Evolutionary conservation across 2,888 invertebrate genomes (phyloP), one percentile per base, ranked within the genome.

Genomic region (Agrochola lota): DNA sequence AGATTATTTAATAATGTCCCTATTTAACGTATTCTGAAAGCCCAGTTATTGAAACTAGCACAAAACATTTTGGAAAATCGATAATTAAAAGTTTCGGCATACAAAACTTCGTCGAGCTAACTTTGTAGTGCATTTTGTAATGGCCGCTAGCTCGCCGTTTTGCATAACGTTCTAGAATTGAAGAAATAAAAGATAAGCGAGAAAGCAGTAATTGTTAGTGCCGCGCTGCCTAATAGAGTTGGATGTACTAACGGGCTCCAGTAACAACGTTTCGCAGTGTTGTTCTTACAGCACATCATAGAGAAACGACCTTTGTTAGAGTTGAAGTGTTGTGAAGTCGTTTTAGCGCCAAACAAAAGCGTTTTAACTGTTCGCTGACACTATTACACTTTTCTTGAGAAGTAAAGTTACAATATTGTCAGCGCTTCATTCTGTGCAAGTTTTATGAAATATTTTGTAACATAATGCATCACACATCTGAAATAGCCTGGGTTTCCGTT

Each of bases 31-130:
- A 59, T 70, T 70, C 26, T 40, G 17, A 55, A 72, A 72, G n/a
- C 26, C 26, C 15, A 23, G 43, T 68, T 73, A 74, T 17, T 63
- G 49, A 26, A 78, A 74, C 77, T 74, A 9, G 72, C 20, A 74
- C 78, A 84, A 85, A 81, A 79, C 81, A 73, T 82, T 87, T 77
- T 75, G 63, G 43, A 26, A 85, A 87, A 89, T 26, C 90, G 87
- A 91, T 90, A 91, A 90, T 91, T 91, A 91, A 91, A 91, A 92
- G 90, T 91, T 91, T 87, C 9, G n/a, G 67, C 55, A n/a, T 80
- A 80, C 78, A 78, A 66, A 89, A 86, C 85, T 87, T 87, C 52
- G 46, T n/a, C 30, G 59, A 70, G 55, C 7, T 26, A 55, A 73
- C 23, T 52, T 55, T 69, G 26, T 55, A 69, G 60, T 79, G 52